Conservation (phyloP, 2,888 invertebrate species). For the Dolomedes plantarius region DNA sequence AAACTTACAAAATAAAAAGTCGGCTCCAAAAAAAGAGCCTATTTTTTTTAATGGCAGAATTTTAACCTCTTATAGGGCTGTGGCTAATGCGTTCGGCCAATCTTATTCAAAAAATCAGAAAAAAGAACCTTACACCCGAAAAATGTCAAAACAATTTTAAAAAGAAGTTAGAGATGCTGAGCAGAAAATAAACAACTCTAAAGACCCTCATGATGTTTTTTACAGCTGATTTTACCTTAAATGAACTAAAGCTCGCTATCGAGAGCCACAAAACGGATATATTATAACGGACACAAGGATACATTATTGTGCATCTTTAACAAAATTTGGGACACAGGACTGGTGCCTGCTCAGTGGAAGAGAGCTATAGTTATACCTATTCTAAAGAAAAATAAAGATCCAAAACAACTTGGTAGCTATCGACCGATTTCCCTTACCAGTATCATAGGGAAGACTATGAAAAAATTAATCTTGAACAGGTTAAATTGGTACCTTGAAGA, state of each 20-base stretch:
- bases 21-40: too few relatives aligned
- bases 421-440: too few relatives aligned
- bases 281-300: neutral
- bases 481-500: too few relatives aligned
- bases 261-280: too few relatives aligned
- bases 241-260: too few relatives aligned
- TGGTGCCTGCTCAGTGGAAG: neutral
- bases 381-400: neutral
- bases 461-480: too few relatives aligned
- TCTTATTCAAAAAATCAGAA: neutral
- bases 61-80: neutral
- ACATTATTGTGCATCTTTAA: neutral
- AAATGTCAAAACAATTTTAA: neutral
- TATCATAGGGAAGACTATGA: too few relatives aligned
- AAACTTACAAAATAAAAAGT: neutral
- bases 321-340: neutral
- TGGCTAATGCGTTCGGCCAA: slow-evolving; percentile 16
- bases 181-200: too few relatives aligned
- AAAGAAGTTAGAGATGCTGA: neutral
- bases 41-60: too few relatives aligned
- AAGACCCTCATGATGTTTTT: too few relatives aligned
- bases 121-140: neutral
- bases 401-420: neutral
- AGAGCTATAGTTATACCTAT: neutral
- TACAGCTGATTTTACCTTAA: too few relatives aligned